Base-by-base conservation (phyloP, 2,113 vertebrate species). In the Anseranas semipalmata region DNA sequence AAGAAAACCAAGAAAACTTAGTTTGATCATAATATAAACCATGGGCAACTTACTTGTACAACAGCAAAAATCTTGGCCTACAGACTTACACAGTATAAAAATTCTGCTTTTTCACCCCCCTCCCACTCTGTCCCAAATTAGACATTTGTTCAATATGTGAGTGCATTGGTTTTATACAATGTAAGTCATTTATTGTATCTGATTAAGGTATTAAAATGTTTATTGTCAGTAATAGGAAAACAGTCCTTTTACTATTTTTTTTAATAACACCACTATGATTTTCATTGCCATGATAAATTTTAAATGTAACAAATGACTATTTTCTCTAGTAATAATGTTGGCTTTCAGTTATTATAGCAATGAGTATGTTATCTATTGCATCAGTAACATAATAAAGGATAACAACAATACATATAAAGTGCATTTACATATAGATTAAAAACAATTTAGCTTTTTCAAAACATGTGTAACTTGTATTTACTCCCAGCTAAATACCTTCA, bases 361-460 rank as follows among this genome's bases (percentile, higher is more conserved):
- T 89, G 32, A 83, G 16, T 55, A 78, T 63, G 18, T 58, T 85
- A 81, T 89, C 30, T 7, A 27, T 66, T 83, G 35, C 58, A 94
- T 87, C 79, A 83, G 32, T 87, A 93, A 59, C 15, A 78, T 50
- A 82, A 81, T 30, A 78, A 83, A 92, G 39, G 33, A 66, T 53
- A 89, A 85, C 21, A 33, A 56, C 25, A 78, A 78, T 70, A 84
- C 22, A 65, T 82, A 85, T 86, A 80, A 76, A 59, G 28, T 10
- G 2, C 46, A 97, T 96, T 97, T 97, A 81, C 95, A 97, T 93
- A 93, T 75, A 96, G 85, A 97, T 97, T 95, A 96, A 94, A 95
- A 90, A 85, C 59, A 79, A 91, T 92, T 96, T 90, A 83, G 66
- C n/a, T 18, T 85, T 87, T 92, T 72, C 39, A 94, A 92, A 95